Percentiles rank a stretch among this genome's conserved stretches.
These are phyloP conservation scores for Melanogrammus aeglefinus DNA, from an alignment of 2,797 vertebrate genomes.

Conservation along the genomic window DNA sequence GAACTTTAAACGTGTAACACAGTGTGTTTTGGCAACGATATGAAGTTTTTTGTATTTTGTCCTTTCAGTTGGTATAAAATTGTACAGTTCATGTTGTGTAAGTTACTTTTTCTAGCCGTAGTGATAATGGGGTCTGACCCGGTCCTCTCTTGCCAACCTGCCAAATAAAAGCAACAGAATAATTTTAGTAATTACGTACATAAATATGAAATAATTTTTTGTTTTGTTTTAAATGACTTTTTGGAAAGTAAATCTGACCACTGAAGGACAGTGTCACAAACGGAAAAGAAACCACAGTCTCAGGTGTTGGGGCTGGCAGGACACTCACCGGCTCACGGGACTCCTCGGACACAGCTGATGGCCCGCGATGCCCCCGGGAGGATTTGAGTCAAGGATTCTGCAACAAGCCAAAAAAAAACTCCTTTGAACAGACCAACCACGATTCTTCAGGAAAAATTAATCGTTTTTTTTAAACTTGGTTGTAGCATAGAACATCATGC, in stretches of 20 bases:
- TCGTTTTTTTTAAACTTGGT: not conserved
- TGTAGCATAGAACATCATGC: slow-evolving; percentile 30
- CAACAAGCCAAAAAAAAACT: slow-evolving; percentile 30
- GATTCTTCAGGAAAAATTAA: not conserved
- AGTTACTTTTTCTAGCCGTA: slow-evolving; percentile 39
- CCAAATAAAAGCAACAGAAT: slow-evolving; percentile 42
- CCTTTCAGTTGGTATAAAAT: slow-evolving; percentile 63
- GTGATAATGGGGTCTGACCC: slow-evolving; percentile 67
- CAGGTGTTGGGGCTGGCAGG: slow-evolving; percentile 61
- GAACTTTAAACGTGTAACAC: slow-evolving; percentile 35
- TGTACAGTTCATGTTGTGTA: slow-evolving; percentile 57
- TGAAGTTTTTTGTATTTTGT: slow-evolving; percentile 38
- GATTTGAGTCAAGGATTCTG: slow-evolving; percentile 58
- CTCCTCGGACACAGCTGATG: slow-evolving; percentile 42
- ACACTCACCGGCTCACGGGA: slow-evolving; percentile 61
- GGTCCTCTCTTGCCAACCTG: slow-evolving; percentile 70
- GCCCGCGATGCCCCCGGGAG: slow-evolving; percentile 44
- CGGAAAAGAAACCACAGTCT: slow-evolving; percentile 50
- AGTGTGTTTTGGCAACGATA: slow-evolving; percentile 47
- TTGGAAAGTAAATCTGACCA: not conserved
- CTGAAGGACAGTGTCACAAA: slow-evolving; percentile 33
- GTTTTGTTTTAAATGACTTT: not conserved
- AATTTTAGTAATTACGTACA: slow-evolving; percentile 23
- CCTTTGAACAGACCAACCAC: slow-evolving; percentile 6
- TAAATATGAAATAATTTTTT: not conserved